Base-by-base conservation (phyloP, 2,797 vertebrate genomes). In the Enteromius viviparus region DNA sequence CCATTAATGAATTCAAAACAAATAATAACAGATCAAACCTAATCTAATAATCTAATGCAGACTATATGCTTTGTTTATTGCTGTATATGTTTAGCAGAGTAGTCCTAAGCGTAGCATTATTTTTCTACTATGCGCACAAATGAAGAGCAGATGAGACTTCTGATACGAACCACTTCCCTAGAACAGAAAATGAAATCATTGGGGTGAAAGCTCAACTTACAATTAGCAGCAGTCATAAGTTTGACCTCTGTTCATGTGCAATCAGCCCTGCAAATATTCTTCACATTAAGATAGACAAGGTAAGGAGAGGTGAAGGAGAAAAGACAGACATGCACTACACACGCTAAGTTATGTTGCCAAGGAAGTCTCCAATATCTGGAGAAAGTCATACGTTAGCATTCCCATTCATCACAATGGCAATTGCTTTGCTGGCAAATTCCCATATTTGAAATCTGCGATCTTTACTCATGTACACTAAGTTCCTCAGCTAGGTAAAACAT, bases 161-260 rank as follows among this genome's bases (percentile, higher is more conserved):
- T 75, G 45, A 79, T 55, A 82, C 37, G 26, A 51, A 75, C 8
- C 51, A 80, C 26, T 84, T 80, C 49, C 49, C 37, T 37, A 32
- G 40, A 51, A 14, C 49, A 34, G 11, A 65, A 58, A 26, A 78
- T 32, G 21, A 62, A 81, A 71, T 40, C 49, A 71, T 12, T 15
- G 3, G 23, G 40, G n/a, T 6, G 37, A 76, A 70, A 75, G 29
- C n/a, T 80, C 65, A 76, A 49, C 32, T 53, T 34, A 70, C 53
- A 68, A 76, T 81, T 81, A 70, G 71, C 62, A 70, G 65, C n/a
- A 62, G 32, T 81, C 51, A 68, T 68, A 76, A 14, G 37, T 64
- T 49, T 66, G 64, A 80, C 64, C 62, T 80, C 70, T 42, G 62
- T 26, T 21, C 40, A 71, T 82, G 62, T 53, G 29, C 81, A 68